A percentile compares a stretch with the other conserved stretches of the same genome.
phyloP scores from a whole-genome alignment of 1,140 invertebrate species.

The Caerostris extrusa region DNA sequence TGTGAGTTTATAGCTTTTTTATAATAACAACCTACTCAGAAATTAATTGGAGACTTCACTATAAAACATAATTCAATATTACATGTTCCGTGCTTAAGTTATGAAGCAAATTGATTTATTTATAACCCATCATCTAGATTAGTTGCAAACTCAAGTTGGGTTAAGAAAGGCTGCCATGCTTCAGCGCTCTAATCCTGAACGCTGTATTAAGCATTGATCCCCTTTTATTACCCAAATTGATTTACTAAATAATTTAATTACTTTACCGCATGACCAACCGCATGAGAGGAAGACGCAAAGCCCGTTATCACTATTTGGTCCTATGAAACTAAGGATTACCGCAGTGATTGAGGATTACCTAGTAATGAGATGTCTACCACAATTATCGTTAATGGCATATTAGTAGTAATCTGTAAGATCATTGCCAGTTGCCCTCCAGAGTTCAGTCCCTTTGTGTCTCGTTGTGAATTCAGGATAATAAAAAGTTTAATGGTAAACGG shows the following conservation, averaged over 20 bases:
- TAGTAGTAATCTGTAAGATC: conserved; percentile 32
- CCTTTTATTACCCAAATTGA: background rate
- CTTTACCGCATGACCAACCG: background rate
- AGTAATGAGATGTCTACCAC: conserved; percentile 2
- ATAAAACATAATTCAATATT: no score
- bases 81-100: no score
- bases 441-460: background rate
- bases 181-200: background rate
- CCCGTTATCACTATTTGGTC: background rate
- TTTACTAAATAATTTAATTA: conserved; percentile 60
- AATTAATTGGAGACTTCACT: no score
- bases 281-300: background rate
- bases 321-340: conserved; percentile 44
- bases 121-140: no score
- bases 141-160: background rate
- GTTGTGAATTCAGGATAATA: background rate
- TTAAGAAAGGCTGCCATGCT: background rate
- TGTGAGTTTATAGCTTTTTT: no score
- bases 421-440: background rate
- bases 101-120: no score
- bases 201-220: conserved; percentile 22
- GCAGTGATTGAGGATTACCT: conserved; percentile 42
- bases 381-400: conserved; percentile 50
- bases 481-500: background rate
- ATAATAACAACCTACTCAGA: no score